These are phyloP conservation scores for Apeltes quadracus DNA, from an alignment of 2,113 vertebrate genomes.

Conservation along the genomic window DNA sequence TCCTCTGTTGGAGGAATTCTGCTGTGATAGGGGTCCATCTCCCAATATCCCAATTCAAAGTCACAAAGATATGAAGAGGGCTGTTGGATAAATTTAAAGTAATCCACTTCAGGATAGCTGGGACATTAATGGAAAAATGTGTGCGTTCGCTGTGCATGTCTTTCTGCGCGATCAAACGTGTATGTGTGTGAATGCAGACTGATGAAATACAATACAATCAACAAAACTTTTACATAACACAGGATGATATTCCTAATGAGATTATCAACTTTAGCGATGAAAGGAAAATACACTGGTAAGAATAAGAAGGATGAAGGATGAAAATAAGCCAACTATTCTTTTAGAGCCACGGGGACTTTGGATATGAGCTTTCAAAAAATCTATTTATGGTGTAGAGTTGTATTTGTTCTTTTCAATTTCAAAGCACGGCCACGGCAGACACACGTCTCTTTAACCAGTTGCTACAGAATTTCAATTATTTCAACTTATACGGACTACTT, in stretches of 20 bases:
- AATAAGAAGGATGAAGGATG: constrained; percentile 33
- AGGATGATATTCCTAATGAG: constrained; percentile 46
- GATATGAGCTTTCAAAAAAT: constrained; percentile 40
- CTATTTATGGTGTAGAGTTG: constrained; percentile 41
- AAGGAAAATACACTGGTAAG: constrained; percentile 34
- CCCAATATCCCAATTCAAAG: constrained; percentile 73
- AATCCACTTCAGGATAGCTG: constrained; percentile 71
- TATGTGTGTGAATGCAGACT: constrained; percentile 8
- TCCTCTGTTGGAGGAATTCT: constrained; percentile 68
- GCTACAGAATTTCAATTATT: constrained; percentile 50
- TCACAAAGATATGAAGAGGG: constrained; percentile 65
- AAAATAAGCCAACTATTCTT: constrained; percentile 26
- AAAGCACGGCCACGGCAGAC: constrained; percentile 48
- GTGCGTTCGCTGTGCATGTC: constrained; percentile 12
- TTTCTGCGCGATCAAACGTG: not conserved
- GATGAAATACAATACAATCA: constrained; percentile 60
- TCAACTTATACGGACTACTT: constrained; percentile 49
- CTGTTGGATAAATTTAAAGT: constrained; percentile 72
- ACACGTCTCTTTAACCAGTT: constrained; percentile 33
- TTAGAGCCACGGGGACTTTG: constrained; percentile 11
- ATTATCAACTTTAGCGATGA: constrained; percentile 49
- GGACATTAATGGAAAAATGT: constrained; percentile 63
- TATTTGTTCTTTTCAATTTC: constrained; percentile 40
- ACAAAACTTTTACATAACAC: constrained; percentile 41
- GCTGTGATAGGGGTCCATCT: constrained; percentile 66